Percentiles rank a stretch among this genome's conserved stretches.
phyloP scores from a whole-genome alignment of 2,113 vertebrate genomes.

The Pavo muticus region DNA sequence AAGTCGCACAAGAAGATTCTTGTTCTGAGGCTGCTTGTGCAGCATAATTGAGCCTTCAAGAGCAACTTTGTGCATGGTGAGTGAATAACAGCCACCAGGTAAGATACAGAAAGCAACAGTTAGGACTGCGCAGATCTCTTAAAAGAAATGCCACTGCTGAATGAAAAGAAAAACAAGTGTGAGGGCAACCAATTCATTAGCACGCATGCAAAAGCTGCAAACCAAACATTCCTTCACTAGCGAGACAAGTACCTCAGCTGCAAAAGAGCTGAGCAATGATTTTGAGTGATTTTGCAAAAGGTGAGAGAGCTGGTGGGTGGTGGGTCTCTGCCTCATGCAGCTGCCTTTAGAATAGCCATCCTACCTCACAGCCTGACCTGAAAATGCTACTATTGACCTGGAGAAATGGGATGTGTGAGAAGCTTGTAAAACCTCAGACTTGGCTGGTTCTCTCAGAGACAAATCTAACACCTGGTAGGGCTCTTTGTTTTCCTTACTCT shows the following conservation, averaged over 20 bases:
- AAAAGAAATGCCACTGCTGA: not conserved
- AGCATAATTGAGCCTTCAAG: not conserved
- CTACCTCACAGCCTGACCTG: not conserved
- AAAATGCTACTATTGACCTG: not conserved
- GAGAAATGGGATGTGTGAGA: rapidly evolving
- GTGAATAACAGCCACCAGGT: not conserved
- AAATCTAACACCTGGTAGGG: not conserved
- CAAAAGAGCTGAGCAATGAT: not conserved
- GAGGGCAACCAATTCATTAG: not conserved
- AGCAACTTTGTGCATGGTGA: not conserved
- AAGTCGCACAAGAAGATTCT: constrained; percentile 8
- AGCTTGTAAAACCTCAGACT: not conserved
- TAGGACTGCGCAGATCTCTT: not conserved
- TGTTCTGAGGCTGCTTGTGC: constrained; percentile 7
- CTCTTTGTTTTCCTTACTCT: not conserved
- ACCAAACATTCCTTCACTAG: not conserved
- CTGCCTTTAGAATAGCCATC: not conserved
- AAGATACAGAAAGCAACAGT: not conserved
- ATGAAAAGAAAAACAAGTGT: not conserved
- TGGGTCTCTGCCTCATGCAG: not conserved
- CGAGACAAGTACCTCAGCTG: not conserved
- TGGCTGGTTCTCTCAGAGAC: not conserved
- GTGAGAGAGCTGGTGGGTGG: rapidly evolving
- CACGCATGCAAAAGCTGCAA: not conserved
- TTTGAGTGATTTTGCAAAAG: not conserved